Conservation (phyloP, 1,140 invertebrate genomes). For the Danaus plexippus region DNA sequence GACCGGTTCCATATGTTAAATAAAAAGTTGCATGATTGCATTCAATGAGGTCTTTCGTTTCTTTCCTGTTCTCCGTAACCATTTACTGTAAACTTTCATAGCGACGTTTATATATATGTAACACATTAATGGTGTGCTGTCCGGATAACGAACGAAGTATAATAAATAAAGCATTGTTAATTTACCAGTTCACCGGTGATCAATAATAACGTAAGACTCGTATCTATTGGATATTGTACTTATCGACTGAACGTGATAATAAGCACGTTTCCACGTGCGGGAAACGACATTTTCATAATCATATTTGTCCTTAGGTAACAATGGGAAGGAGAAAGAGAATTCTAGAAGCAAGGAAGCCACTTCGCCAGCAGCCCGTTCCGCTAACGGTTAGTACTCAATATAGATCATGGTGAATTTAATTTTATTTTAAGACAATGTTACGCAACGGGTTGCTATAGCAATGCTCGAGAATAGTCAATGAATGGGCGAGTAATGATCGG, state of each 20-base stretch:
- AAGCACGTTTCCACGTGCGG: slow-evolving; percentile 21
- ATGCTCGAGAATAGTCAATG: slow-evolving; percentile 36
- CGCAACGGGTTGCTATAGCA: slow-evolving; percentile 28
- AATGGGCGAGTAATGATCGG: slow-evolving; percentile 63
- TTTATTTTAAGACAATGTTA: slow-evolving; percentile 7
- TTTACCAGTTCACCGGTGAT: too few relatives aligned
- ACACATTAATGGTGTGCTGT: not conserved
- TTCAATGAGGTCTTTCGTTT: too few relatives aligned
- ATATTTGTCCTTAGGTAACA: slow-evolving; percentile 76
- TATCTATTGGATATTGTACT: not conserved
- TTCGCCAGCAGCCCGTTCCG: slow-evolving; percentile 76
- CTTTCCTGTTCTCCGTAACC: too few relatives aligned
- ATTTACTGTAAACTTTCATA: not conserved
- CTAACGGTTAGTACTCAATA: slow-evolving; percentile 66
- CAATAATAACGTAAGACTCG: too few relatives aligned
- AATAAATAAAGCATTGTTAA: too few relatives aligned
- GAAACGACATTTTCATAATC: slow-evolving; percentile 13
- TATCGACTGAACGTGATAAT: slow-evolving; percentile 25
- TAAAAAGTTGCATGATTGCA: too few relatives aligned
- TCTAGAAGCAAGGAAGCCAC: slow-evolving; percentile 78
- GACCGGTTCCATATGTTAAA: too few relatives aligned
- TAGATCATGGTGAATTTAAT: not conserved
- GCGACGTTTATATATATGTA: not conserved
- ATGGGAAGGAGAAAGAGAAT: slow-evolving; percentile 76
- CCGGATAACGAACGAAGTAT: too few relatives aligned